Conservation (phyloP, 2,113 vertebrate species). For the Siniperca chuatsi region DNA sequence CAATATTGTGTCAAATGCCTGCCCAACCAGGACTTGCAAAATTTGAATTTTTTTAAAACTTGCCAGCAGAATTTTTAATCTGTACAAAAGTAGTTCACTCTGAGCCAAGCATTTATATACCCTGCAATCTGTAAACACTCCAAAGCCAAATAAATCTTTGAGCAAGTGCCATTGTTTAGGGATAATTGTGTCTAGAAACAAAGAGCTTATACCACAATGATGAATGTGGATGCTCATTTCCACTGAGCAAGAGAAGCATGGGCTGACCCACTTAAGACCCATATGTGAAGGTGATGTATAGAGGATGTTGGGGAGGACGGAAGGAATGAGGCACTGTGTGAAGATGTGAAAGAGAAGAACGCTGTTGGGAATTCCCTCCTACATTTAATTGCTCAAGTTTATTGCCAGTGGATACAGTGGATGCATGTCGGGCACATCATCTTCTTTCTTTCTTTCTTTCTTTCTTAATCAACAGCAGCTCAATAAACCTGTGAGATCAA, state of each 20-base stretch:
- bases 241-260: constrained; percentile 60
- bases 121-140: constrained; percentile 60
- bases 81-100: constrained; percentile 16
- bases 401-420: constrained; percentile 36
- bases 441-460: constrained; percentile 44
- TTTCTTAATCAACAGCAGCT: constrained; percentile 48
- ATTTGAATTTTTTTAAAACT: background rate
- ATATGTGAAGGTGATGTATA: constrained; percentile 78
- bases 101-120: constrained; percentile 44
- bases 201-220: constrained; percentile 74
- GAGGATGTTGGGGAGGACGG: constrained; percentile 44
- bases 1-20: background rate
- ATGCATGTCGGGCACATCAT: constrained; percentile 28
- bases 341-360: constrained; percentile 38
- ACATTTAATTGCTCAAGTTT: constrained; percentile 55
- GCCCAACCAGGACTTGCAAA: background rate
- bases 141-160: constrained; percentile 62
- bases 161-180: constrained; percentile 74
- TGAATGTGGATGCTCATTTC: constrained; percentile 77
- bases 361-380: constrained; percentile 26
- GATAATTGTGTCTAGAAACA: constrained; percentile 77
- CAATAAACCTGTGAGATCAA: background rate
- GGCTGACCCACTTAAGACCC: constrained; percentile 81
- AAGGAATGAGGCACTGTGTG: constrained; percentile 29
- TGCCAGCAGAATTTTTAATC: background rate